These are phyloP conservation scores for Eublepharis macularius DNA, from an alignment of 2,113 vertebrate genomes.

Conservation along the genomic window DNA sequence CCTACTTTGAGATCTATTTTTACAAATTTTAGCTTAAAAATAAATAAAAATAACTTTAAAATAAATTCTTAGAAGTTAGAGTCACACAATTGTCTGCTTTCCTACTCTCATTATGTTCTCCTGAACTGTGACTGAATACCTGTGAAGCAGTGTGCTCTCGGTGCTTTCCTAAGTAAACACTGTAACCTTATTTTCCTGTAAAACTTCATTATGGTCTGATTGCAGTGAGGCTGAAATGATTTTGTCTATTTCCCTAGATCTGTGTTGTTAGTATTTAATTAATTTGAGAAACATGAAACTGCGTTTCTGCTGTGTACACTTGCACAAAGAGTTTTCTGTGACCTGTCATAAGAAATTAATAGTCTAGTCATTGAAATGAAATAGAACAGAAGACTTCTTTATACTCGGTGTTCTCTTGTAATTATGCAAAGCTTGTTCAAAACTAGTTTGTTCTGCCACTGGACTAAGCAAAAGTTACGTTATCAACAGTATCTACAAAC, in stretches of 20 bases:
- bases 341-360: constrained; percentile 44
- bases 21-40: neutral
- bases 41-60: neutral
- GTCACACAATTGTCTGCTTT: neutral
- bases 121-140: too few species aligned
- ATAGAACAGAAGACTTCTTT: constrained; percentile 42
- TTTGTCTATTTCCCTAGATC: neutral
- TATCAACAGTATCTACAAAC: neutral
- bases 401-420: constrained; percentile 31
- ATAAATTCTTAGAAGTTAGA: too few species aligned
- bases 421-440: constrained; percentile 22
- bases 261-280: neutral
- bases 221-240: neutral
- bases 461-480: constrained; percentile 9
- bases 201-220: neutral
- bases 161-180: neutral
- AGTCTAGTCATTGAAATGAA: constrained; percentile 37
- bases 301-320: constrained; percentile 24
- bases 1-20: neutral
- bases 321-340: constrained; percentile 12
- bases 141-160: neutral
- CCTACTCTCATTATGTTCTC: neutral
- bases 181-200: neutral
- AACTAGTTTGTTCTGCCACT: constrained; percentile 19
- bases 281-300: constrained; percentile 38